Evolutionary conservation across 1,140 invertebrate genomes (phyloP), one percentile per base, ranked within the genome.

Genomic region (Cotesia vestalis): DNA sequence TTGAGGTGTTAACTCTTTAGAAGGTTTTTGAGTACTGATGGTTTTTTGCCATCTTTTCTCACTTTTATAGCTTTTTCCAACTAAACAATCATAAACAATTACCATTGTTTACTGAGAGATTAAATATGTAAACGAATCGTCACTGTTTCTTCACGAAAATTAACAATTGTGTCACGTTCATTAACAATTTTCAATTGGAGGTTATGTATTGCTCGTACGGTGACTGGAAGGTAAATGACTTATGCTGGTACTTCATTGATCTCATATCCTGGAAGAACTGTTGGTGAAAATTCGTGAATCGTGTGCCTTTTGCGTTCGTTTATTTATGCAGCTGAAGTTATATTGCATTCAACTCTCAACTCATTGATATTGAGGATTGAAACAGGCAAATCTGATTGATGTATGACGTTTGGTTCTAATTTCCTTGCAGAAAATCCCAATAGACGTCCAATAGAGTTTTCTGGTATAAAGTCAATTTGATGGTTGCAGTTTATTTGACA

Each of bases 321-420:
- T 8, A 17, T 62, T 3, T 61, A 70, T 62, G 69, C 55, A 4
- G 59, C 69, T 46, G 69, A 34, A n/a, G 67, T 69, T 14, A 69
- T 70, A 62, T 69, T 69, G 60, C 57, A 69, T 36, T 60, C 59
- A 40, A 69, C n/a, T 46, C 68, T 12, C 14, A 46, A 40, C 2
- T 59, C 40, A 17, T 70, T 70, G 2, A 62, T 17, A 51, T 8
- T 4, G n/a, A 51, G 36, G 1, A 70, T 51, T 8, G 57, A 9
- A 3, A 62, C 57, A 53, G 46, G 38, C 11, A 34, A 55, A 34
- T 62, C 69, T 0, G 67, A 61, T 38, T 61, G 35, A 17, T 69
- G 55, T 27, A 3, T 8, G 12, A 53, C 38, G 46, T 55, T 61
- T 60, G 59, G 46, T 69, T 60, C n/a, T 20, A 69, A 40, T 46